Percentiles rank a stretch among this genome's conserved stretches.
Conservation (phyloP, 1,140 invertebrate species). For the Choristoneura fumiferana region DNA sequence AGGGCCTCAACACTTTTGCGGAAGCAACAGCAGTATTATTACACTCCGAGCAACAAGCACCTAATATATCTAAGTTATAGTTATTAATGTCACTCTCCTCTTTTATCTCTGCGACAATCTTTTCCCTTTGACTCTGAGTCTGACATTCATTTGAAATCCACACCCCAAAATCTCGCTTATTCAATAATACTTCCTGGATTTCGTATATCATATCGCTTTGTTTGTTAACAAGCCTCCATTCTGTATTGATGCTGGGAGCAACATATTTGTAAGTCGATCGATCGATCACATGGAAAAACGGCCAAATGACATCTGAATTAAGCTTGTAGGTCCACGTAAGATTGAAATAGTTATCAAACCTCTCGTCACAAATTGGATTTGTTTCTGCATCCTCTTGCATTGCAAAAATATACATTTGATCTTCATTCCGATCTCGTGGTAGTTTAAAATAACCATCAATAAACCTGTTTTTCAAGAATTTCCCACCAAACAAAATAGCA, state of each 20-base stretch:
- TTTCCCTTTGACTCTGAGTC: too few relatives aligned
- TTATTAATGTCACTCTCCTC: too few relatives aligned
- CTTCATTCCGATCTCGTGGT: neutral
- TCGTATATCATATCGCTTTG: too few relatives aligned
- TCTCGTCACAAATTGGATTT: slow-evolving; percentile 24
- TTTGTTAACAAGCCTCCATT: neutral
- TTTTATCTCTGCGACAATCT: too few relatives aligned
- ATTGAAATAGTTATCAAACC: slow-evolving; percentile 65
- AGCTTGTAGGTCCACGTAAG: slow-evolving; percentile 77
- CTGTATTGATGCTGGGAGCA: neutral
- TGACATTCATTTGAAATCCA: too few relatives aligned
- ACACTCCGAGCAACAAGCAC: too few relatives aligned
- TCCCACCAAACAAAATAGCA: neutral
- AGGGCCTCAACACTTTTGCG: too few relatives aligned
- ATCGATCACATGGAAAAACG: slow-evolving; percentile 51
- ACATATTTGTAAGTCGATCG: neutral
- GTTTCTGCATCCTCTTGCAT: slow-evolving; percentile 49
- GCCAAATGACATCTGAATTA: slow-evolving; percentile 60
- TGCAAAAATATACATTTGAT: slow-evolving; percentile 58
- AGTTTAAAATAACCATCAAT: neutral
- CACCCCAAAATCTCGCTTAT: too few relatives aligned
- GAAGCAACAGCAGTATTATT: too few relatives aligned
- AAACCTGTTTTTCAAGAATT: neutral
- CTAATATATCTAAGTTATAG: too few relatives aligned
- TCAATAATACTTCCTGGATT: too few relatives aligned